Conservation (phyloP, 2,797 vertebrate genomes). For the Trachurus trachurus region DNA sequence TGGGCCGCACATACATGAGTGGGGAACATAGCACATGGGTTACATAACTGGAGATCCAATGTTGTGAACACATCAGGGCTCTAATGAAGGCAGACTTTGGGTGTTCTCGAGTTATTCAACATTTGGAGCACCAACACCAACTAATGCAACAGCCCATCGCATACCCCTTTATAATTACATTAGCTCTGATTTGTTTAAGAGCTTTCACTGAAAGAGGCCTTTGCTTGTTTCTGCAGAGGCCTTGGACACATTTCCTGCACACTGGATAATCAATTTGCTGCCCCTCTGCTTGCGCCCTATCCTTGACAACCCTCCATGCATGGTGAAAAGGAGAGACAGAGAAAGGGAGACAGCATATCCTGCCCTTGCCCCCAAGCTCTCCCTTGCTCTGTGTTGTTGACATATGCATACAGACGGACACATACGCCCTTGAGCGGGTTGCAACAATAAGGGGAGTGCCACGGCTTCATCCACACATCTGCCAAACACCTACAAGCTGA, state of each 20-base stretch:
- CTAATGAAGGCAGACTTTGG: slow-evolving; percentile 55
- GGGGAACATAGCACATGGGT: slow-evolving; percentile 52
- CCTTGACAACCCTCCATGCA: slow-evolving; percentile 62
- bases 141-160: slow-evolving; percentile 54
- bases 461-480: slow-evolving; percentile 54
- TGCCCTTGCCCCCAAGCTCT: slow-evolving; percentile 55
- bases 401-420: slow-evolving; percentile 46
- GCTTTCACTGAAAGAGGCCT: slow-evolving; percentile 63
- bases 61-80: slow-evolving; percentile 50
- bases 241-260: slow-evolving; percentile 73
- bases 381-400: slow-evolving; percentile 57
- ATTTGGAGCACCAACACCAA: slow-evolving; percentile 55
- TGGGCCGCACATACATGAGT: slow-evolving; percentile 39
- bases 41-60: slow-evolving; percentile 63
- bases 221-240: slow-evolving; percentile 66
- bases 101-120: slow-evolving; percentile 58
- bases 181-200: slow-evolving; percentile 70
- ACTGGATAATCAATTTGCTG: slow-evolving; percentile 77
- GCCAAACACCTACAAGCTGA: slow-evolving; percentile 66
- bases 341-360: slow-evolving; percentile 43
- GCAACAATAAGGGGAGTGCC: slow-evolving; percentile 76
- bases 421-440: slow-evolving; percentile 62
- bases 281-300: slow-evolving; percentile 59
- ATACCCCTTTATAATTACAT: slow-evolving; percentile 72
- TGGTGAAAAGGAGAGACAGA: slow-evolving; percentile 34